Evolutionary conservation across 1,140 invertebrate species (phyloP).

Genomic region (Drosophila pseudoobscura): DNA sequence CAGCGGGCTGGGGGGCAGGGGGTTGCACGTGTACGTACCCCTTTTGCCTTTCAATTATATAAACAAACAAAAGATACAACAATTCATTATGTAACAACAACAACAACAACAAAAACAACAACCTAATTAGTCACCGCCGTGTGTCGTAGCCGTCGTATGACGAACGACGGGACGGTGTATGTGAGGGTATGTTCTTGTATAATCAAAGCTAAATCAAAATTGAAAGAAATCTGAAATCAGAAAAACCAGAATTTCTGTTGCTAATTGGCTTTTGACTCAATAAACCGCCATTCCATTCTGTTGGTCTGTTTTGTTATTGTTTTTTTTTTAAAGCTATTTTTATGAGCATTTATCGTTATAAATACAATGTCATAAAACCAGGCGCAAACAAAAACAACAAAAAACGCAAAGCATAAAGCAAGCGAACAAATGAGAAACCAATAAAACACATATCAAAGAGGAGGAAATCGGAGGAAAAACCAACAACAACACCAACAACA

Average conservation of each 20-base stretch:
- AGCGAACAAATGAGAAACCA: slow-evolving; percentile 56
- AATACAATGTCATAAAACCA: slow-evolving; percentile 42
- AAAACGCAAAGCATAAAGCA: not conserved
- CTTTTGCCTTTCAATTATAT: slow-evolving; percentile 19
- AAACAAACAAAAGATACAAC: slow-evolving; percentile 5
- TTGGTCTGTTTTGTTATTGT: slow-evolving; percentile 1
- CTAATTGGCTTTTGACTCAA: slow-evolving; percentile 40
- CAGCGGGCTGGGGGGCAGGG: too few relatives aligned
- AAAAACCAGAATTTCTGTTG: slow-evolving; percentile 30
- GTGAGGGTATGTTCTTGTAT: slow-evolving; percentile 22
- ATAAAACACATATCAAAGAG: slow-evolving; percentile 70
- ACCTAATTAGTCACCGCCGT: slow-evolving; percentile 31
- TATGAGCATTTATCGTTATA: slow-evolving; percentile 52
- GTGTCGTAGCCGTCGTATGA: too few relatives aligned
- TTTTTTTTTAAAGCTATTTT: slow-evolving; percentile 30
- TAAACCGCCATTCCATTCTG: slow-evolving; percentile 29
- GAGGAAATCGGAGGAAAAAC: slow-evolving; percentile 46
- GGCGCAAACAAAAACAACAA: slow-evolving; percentile 14
- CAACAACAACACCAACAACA: not conserved
- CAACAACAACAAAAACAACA: slow-evolving; percentile 4
- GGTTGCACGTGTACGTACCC: not conserved
- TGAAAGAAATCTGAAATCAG: slow-evolving; percentile 29
- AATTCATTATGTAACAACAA: slow-evolving; percentile 21
- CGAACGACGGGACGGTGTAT: not conserved
- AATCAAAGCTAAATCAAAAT: slow-evolving; percentile 45